These are phyloP conservation scores for Empis livida DNA, from an alignment of 2,888 invertebrate species.

Conservation along the genomic window DNA sequence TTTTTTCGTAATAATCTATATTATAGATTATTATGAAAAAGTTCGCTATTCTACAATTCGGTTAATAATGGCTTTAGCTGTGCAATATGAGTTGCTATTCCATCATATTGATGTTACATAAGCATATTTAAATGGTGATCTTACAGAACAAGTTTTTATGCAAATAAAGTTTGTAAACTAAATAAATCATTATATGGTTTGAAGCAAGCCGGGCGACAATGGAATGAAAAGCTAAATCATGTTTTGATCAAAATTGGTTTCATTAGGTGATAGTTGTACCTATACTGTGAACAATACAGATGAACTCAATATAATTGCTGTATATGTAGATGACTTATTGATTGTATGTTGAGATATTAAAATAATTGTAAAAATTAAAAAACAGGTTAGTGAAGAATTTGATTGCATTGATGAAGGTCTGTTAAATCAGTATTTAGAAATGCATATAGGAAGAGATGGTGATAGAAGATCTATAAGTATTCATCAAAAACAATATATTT, in stretches of 20 bases:
- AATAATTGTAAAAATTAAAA: background rate
- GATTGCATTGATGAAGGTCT: background rate
- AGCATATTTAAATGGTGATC: constrained; percentile 12
- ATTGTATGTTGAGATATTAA: background rate
- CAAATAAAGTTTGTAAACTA: constrained; percentile 3
- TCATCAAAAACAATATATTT: background rate
- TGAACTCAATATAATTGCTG: background rate
- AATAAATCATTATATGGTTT: constrained; percentile 3
- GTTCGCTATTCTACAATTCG: constrained; percentile 12
- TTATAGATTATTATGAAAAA: constrained; percentile 7
- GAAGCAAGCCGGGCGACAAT: constrained; percentile 2
- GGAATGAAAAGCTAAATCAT: background rate
- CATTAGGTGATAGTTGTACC: background rate
- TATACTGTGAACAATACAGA: background rate
- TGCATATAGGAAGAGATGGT: constrained; percentile 1
- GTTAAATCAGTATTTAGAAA: constrained; percentile 1
- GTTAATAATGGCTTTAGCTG: constrained; percentile 13
- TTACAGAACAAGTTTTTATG: constrained; percentile 14
- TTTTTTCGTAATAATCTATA: constrained; percentile 12
- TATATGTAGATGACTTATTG: constrained; percentile 1
- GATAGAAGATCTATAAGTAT: background rate
- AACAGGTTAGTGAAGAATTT: background rate
- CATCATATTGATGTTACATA: constrained; percentile 15
- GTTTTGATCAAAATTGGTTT: background rate
- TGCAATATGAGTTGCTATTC: constrained; percentile 11